Evolutionary conservation across 1,140 invertebrate species (phyloP).

Genomic region (Heliconius hermathena): DNA sequence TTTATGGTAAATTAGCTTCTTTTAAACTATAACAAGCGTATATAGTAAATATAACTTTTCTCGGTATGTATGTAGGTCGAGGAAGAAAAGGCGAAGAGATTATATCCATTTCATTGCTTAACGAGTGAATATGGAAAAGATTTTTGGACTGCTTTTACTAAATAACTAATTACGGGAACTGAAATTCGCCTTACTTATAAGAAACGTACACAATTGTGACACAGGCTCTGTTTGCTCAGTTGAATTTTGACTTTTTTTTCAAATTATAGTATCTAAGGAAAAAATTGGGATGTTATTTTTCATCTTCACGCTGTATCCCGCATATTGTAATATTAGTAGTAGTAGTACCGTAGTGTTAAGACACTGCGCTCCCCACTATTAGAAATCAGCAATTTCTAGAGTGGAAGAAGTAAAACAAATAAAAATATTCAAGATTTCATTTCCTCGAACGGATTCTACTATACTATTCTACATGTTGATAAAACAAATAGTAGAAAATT

Average conservation of each 20-base stretch:
- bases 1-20: not conserved
- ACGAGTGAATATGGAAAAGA: constrained; percentile 24
- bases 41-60: not conserved
- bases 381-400: too few relatives aligned
- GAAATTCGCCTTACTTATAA: not conserved
- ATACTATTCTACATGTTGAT: too few relatives aligned
- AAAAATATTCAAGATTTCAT: too few relatives aligned
- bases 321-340: too few relatives aligned
- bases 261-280: not conserved
- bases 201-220: not conserved
- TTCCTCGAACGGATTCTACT: too few relatives aligned
- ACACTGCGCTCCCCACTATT: too few relatives aligned
- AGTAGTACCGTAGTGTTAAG: too few relatives aligned
- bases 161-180: constrained; percentile 13
- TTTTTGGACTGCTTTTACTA: constrained; percentile 1
- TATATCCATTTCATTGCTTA: constrained; percentile 20
- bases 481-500: too few relatives aligned
- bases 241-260: not conserved
- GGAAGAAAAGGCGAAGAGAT: constrained; percentile 13
- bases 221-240: not conserved
- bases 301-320: too few relatives aligned
- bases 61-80: constrained; percentile 18
- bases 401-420: too few relatives aligned
- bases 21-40: not conserved
- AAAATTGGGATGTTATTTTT: not conserved